Evolutionary conservation across 2,113 vertebrate species (phyloP).

Genomic region (Leptobrachium ailaonicum): DNA sequence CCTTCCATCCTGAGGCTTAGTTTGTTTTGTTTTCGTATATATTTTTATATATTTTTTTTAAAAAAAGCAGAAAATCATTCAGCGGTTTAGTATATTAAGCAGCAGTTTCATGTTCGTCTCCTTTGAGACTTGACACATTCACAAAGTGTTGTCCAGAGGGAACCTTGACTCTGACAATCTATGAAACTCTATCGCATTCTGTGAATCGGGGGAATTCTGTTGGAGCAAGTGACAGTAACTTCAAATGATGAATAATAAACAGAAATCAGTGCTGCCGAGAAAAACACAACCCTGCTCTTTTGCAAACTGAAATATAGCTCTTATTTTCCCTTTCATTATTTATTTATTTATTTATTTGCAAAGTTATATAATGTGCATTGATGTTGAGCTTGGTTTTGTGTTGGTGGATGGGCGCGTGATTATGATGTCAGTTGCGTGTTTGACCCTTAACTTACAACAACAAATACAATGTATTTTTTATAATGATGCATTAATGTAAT

Average conservation of each 20-base stretch:
- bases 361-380: too few relatives aligned
- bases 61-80: constrained; percentile 8
- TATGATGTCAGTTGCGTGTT: too few relatives aligned
- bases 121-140: constrained; percentile 1
- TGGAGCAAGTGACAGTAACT: not conserved
- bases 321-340: not conserved
- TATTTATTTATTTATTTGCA: too few relatives aligned
- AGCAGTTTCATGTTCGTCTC: not conserved
- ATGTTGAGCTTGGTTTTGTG: too few relatives aligned
- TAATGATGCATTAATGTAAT: too few relatives aligned
- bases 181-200: not conserved
- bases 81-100: not conserved
- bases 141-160: not conserved
- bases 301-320: not conserved
- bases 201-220: not conserved
- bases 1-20: not conserved
- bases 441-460: too few relatives aligned
- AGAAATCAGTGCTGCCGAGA: not conserved
- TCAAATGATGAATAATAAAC: not conserved
- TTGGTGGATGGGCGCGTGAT: too few relatives aligned
- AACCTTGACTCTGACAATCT: not conserved
- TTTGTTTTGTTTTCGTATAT: not conserved
- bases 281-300: not conserved
- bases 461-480: too few relatives aligned
- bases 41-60: not conserved